Percentiles rank a stretch among this genome's conserved stretches.
Evolutionary conservation across 2,113 vertebrate species (phyloP).

Genomic region (Theropithecus gelada): DNA sequence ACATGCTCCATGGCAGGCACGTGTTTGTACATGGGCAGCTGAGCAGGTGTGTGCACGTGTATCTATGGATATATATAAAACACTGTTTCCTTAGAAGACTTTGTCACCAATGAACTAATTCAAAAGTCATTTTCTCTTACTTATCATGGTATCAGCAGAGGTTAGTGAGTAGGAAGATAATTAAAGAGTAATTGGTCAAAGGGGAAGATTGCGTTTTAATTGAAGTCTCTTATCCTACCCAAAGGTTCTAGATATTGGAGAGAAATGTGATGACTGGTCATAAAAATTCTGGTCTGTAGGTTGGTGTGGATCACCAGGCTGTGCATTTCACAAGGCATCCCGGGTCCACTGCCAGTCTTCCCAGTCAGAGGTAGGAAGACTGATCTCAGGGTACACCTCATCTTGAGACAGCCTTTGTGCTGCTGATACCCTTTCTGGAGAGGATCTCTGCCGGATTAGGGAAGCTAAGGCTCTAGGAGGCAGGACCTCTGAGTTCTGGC

Average conservation of each 20-base stretch:
- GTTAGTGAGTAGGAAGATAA: constrained; percentile 44
- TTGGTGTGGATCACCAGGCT: not conserved
- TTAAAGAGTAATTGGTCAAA: constrained; percentile 41
- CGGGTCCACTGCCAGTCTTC: not conserved
- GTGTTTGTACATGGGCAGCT: not conserved
- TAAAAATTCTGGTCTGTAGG: constrained; percentile 23
- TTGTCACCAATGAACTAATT: not conserved
- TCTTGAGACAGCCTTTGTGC: not conserved
- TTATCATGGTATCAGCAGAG: constrained; percentile 23
- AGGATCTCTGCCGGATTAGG: not conserved
- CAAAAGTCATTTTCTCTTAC: constrained; percentile 48
- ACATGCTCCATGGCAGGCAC: not conserved
- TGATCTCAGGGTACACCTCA: not conserved
- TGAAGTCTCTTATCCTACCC: constrained; percentile 49
- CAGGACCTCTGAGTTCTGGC: not conserved
- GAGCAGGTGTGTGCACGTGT: not conserved
- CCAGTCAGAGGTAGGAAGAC: not conserved
- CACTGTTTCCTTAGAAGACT: constrained; percentile 17
- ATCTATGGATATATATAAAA: not conserved
- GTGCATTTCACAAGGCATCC: not conserved
- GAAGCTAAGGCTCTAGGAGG: not conserved
- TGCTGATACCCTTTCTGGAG: not conserved
- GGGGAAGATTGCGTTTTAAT: not conserved
- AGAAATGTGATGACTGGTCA: constrained; percentile 39
- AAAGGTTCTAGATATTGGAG: constrained; percentile 48